These are phyloP conservation scores for Phymatocera aterrima DNA, from an alignment of 2,888 invertebrate species.

Conservation along the genomic window DNA sequence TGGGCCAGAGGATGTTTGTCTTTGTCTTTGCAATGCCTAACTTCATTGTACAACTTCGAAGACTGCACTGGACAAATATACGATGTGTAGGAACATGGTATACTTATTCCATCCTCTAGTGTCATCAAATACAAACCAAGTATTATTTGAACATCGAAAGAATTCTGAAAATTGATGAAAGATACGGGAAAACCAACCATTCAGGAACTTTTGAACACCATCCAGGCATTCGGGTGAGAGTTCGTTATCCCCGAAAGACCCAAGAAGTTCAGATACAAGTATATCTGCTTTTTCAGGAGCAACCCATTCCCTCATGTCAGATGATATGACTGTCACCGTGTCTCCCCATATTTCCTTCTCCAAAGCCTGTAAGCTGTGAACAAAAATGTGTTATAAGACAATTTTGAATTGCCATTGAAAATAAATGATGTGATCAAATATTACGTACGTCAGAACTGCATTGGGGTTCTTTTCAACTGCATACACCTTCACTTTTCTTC, in stretches of 20 bases:
- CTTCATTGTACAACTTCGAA: conserved; percentile 89
- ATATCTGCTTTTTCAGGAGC: conserved; percentile 95
- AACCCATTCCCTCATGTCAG: conserved; percentile 91
- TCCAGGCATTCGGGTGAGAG: conserved; percentile 98
- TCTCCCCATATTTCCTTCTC: conserved; percentile 87
- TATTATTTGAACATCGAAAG: background rate
- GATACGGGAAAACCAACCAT: conserved; percentile 73
- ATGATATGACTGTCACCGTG: conserved; percentile 86
- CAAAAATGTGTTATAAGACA: background rate
- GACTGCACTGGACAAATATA: conserved; percentile 96
- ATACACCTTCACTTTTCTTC: conserved; percentile 87
- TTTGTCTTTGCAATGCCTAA: conserved; percentile 75
- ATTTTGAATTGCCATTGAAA: background rate
- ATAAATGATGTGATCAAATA: background rate
- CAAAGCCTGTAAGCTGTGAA: conserved; percentile 80
- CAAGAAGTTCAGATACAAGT: conserved; percentile 95
- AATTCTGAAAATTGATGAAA: background rate
- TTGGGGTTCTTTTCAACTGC: conserved; percentile 99
- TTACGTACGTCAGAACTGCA: conserved; percentile 86
- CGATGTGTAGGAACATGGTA: conserved; percentile 93
- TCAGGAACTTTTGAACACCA: conserved; percentile 91
- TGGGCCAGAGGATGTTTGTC: conserved; percentile 77
- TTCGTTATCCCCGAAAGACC: conserved; percentile 99
- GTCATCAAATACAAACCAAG: conserved; percentile 50
- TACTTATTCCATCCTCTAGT: conserved; percentile 90